A percentile compares a stretch with the other conserved stretches of the same genome.
phyloP scores from a whole-genome alignment of 2,888 invertebrate genomes.

The Stenodera caucasica region DNA sequence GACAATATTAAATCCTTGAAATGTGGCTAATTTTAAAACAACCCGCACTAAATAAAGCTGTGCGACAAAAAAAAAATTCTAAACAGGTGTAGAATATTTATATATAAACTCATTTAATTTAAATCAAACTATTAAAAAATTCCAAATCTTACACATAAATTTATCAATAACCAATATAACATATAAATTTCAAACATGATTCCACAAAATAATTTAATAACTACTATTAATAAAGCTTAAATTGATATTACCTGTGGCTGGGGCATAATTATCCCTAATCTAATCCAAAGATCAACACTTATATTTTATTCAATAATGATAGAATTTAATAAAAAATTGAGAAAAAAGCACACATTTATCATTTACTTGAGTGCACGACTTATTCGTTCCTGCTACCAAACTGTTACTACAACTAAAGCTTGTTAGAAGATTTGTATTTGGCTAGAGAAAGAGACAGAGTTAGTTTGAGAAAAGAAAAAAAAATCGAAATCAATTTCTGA shows the following conservation, averaged over 20 bases:
- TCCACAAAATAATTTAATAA: not conserved
- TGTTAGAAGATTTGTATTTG: constrained; percentile 7
- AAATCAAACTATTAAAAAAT: not conserved
- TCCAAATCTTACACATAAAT: not conserved
- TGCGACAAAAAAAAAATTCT: constrained; percentile 16
- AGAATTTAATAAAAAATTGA: not conserved
- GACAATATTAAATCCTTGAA: constrained; percentile 22
- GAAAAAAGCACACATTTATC: not conserved
- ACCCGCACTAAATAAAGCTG: constrained; percentile 16
- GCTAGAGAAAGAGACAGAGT: not conserved
- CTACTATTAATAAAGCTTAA: not conserved
- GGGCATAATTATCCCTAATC: not conserved
- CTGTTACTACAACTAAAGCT: not conserved
- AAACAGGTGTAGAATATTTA: constrained; percentile 17
- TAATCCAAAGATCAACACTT: no score
- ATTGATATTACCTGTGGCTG: not conserved
- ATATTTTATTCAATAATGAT: not conserved
- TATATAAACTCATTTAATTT: not conserved
- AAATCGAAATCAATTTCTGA: not conserved
- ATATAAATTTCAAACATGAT: not conserved
- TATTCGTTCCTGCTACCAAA: not conserved
- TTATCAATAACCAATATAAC: not conserved
- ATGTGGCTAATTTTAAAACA: constrained; percentile 21
- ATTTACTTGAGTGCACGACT: not conserved
- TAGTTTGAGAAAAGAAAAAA: not conserved